Evolutionary conservation across 2,797 vertebrate genomes (phyloP), one percentile per base, ranked within the genome.

Genomic region (Pteropus rufus): DNA sequence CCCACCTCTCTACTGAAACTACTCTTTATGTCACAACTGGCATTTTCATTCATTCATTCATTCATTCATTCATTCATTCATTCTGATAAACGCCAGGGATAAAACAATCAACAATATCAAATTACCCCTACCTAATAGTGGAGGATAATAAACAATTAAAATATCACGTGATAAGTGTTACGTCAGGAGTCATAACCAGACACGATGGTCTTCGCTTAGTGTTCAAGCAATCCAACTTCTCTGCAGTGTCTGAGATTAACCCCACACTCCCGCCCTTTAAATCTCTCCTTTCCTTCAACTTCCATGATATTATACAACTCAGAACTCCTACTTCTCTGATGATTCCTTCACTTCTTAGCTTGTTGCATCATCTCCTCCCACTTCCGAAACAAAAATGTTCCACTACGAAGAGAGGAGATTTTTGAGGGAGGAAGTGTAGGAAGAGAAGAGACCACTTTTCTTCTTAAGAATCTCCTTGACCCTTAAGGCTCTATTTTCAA

Each of bases 101-200:
- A 82, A 95, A 92, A 62, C 62, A 80, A 76, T 44, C 79, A 81
- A 72, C 34, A 79, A 75, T 95, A 56, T 41, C 84, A 83, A 86
- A 41, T 77, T 64, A 31, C 4, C 29, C 44, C 58, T 85, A 44
- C 76, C 41, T 90, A 24, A 67, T 34, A 14, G 1, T 52, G 10
- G 44, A 77, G 62, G 85, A 82, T 46, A 92, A 34, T 46, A 54
- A 41, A n/a, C 79, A 73, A 93, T 83, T 83, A 76, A 81, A 92
- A 44, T 36, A 85, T 62, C 72, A 79, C 0, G 0, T 49, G 58
- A 10, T 87, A 69, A 95, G 18, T 39, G 67, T 76, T 69, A 49
- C 21, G 2, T 67, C 44, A 46, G 24, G 15, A 76, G n/a, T 52
- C 41, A 46, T 87, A 80, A 34, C 19, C 60, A 69, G 58, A 89